These are phyloP conservation scores for Dendroctonus ponderosae DNA, from an alignment of 1,140 invertebrate species.

Conservation along the genomic window DNA sequence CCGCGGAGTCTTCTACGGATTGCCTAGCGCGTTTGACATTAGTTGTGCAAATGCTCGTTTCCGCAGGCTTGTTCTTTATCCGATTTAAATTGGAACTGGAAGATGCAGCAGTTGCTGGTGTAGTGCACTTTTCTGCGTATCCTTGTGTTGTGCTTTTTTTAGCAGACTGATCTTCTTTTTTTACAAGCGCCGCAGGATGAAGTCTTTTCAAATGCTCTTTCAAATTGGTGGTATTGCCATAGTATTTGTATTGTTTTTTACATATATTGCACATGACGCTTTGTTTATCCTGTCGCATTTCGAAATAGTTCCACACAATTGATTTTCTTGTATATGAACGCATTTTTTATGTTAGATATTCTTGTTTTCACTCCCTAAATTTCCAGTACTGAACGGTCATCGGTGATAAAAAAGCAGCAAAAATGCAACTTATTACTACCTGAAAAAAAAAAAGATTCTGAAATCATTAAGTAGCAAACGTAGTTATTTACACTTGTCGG, in stretches of 20 bases:
- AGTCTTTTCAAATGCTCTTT: slow-evolving; percentile 6
- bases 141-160: neutral
- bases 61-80: too few species aligned
- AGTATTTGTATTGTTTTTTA: slow-evolving; percentile 18
- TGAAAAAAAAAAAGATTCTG: too few species aligned
- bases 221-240: slow-evolving; percentile 15
- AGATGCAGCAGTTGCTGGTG: too few species aligned
- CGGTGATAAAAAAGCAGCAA: too few species aligned
- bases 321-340: neutral
- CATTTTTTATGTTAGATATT: neutral
- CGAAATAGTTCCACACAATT: slow-evolving; percentile 16
- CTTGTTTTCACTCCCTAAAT: too few species aligned
- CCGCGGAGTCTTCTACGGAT: neutral
- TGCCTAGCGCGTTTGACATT: too few species aligned
- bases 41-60: too few species aligned
- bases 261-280: slow-evolving; percentile 6
- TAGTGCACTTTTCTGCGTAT: neutral
- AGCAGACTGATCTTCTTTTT: neutral
- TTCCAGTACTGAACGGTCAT: too few species aligned
- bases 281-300: slow-evolving; percentile 12
- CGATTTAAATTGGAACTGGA: too few species aligned
- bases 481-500: too few species aligned
- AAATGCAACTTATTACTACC: too few species aligned
- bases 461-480: too few species aligned
- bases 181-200: neutral